phyloP scores from a whole-genome alignment of 2,797 vertebrate genomes.

The Eulemur rubriventer region DNA sequence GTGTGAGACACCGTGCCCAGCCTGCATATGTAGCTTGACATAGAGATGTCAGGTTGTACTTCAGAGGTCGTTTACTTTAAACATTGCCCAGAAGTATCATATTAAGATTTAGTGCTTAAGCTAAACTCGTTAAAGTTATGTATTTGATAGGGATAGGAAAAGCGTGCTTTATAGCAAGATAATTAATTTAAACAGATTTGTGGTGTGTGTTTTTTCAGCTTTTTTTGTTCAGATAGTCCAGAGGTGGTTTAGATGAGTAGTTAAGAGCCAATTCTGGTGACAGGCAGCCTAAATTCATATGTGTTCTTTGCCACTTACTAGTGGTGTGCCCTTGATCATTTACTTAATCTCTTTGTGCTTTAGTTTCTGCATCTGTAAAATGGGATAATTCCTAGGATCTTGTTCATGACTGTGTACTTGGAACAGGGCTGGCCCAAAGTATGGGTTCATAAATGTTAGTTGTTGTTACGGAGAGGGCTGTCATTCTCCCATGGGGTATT shows the following conservation, averaged over 20 bases:
- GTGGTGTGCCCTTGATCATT: not conserved
- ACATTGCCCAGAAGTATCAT: not conserved
- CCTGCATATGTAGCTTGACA: not conserved
- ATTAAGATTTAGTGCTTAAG: not conserved
- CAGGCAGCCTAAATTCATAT: not conserved
- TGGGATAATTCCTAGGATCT: not conserved
- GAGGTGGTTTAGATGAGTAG: not conserved
- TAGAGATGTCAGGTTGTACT: not conserved
- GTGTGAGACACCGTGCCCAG: no score
- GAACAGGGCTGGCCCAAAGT: not conserved
- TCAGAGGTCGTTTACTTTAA: not conserved
- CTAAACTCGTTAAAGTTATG: not conserved
- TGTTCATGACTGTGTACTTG: not conserved
- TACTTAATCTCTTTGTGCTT: not conserved
- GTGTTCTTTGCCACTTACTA: not conserved
- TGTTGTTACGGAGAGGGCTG: not conserved
- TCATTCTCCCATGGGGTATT: not conserved
- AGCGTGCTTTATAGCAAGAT: not conserved
- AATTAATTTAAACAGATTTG: not conserved
- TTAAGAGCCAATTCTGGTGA: not conserved
- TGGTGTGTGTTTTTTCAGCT: not conserved
- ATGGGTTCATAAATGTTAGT: not conserved
- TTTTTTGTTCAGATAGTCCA: not conserved
- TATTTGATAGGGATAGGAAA: not conserved
- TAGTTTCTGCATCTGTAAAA: not conserved